Evolutionary conservation across 1,140 invertebrate species (phyloP), one percentile per base, ranked within the genome.

Genomic region (Lasioglossum baleicum): DNA sequence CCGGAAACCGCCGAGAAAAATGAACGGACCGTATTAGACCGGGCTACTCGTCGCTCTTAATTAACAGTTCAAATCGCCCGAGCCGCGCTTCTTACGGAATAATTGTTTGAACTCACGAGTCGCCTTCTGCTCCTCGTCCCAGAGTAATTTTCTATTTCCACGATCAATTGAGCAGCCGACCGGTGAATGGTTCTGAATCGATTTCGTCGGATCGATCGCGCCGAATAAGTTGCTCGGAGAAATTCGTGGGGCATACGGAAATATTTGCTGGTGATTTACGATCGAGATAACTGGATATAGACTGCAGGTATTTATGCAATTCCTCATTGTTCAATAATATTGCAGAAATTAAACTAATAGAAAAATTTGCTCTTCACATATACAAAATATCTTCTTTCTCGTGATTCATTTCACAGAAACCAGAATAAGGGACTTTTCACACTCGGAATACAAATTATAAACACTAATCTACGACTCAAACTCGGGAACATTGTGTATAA

Each of bases 11-110:
- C 22, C 64, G 60, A 75, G 64, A 80, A 80, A 80, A 75, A 80
- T 75, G 53, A 74, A 13, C 48, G 15, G 64, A 51, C 10, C 13
- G 70, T 5, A 51, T 51, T 17, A 17, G 67, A 75, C 56, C 15
- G 13, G 20, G 10, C 3, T 44, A 51, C n/a, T 56, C 60, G 69
- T n/a, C 44, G 48, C 40, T 51, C 65, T 80, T 80, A 75, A 80
- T 80, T 75, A 80, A 80, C 73, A 31, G 48, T 48, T 51, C 15
- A 80, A 75, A 60, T 68, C 31, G 42, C 17, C 68, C 13, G 20
- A 2, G n/a, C 4, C 15, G 8, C 17, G 31, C 35, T 40, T 13
- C 20, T 7, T 15, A 31, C 17, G 68, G 22, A 65, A 78, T 72
- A 72, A 72, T 78, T 26, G 63, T 78, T 78, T 44, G 60, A 65